These are phyloP conservation scores for Toxotes jaculatrix DNA, from an alignment of 2,113 vertebrate genomes.

Conservation along the genomic window DNA sequence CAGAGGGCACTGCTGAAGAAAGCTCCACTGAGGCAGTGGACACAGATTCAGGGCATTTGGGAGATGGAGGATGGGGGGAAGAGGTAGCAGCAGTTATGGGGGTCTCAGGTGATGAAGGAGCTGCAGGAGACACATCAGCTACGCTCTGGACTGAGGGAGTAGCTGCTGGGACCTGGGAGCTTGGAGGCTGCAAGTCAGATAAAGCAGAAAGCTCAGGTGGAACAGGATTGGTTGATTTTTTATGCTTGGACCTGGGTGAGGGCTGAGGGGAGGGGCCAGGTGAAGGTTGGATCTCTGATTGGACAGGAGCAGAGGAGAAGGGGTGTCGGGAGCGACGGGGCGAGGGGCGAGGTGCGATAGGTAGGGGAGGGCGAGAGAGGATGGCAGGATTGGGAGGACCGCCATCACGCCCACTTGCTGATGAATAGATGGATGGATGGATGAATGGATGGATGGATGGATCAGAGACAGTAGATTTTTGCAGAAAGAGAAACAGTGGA, in stretches of 20 bases:
- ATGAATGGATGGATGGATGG: not conserved
- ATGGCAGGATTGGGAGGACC: constrained; percentile 39
- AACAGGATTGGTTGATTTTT: constrained; percentile 8
- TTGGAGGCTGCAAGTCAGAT: constrained; percentile 16
- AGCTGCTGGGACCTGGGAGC: constrained; percentile 2
- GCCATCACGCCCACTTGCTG: constrained; percentile 60
- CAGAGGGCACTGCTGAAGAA: not conserved
- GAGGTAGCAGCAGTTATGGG: not conserved
- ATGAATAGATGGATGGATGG: constrained; percentile 25
- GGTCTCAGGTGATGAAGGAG: not conserved
- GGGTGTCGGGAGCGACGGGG: constrained; percentile 68
- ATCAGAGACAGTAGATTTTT: constrained; percentile 11
- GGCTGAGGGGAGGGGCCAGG: constrained; percentile 74
- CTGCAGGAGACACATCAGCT: constrained; percentile 22
- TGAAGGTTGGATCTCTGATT: constrained; percentile 58
- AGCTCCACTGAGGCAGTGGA: not conserved
- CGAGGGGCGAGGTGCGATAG: constrained; percentile 64
- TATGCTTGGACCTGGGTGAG: constrained; percentile 71
- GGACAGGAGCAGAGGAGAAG: constrained; percentile 43
- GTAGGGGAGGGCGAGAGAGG: constrained; percentile 73
- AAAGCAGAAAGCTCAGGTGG: constrained; percentile 11
- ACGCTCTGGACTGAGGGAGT: constrained; percentile 14
- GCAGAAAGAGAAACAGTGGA: constrained; percentile 26
- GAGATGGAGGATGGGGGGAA: constrained; percentile 1
- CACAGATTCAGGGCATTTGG: constrained; percentile 9